Percentiles rank a stretch among this genome's conserved stretches.
Conservation (phyloP, 2,888 invertebrate species). For the Macrosiphum euphorbiae region DNA sequence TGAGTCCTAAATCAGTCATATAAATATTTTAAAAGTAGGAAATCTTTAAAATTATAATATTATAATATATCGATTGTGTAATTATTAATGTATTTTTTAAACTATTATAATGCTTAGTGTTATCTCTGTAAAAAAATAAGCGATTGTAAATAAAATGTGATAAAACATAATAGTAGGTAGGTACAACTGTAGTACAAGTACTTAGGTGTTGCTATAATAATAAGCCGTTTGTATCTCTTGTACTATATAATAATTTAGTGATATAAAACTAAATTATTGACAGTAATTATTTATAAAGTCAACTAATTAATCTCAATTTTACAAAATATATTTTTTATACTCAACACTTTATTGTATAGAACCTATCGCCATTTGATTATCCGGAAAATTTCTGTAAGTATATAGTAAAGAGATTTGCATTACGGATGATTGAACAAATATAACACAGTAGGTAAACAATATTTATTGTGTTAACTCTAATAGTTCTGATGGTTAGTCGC, state of each 20-base stretch:
- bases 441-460: background rate
- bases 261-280: background rate
- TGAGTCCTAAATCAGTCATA: background rate
- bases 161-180: background rate
- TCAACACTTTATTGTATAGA: background rate
- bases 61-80: background rate
- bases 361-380: background rate
- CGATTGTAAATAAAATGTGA: background rate
- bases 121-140: background rate
- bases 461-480: background rate
- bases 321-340: background rate
- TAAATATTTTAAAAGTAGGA: background rate
- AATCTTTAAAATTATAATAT: background rate
- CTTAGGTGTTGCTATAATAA: background rate
- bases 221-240: background rate
- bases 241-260: background rate
- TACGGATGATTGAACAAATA: slow-evolving; percentile 2
- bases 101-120: background rate
- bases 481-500: background rate
- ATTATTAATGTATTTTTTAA: background rate
- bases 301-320: background rate
- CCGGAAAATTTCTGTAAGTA: background rate
- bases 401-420: background rate
- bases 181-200: background rate
- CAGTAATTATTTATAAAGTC: background rate